Conservation (phyloP, 2,888 invertebrate species). For the Apodemia duryi region DNA sequence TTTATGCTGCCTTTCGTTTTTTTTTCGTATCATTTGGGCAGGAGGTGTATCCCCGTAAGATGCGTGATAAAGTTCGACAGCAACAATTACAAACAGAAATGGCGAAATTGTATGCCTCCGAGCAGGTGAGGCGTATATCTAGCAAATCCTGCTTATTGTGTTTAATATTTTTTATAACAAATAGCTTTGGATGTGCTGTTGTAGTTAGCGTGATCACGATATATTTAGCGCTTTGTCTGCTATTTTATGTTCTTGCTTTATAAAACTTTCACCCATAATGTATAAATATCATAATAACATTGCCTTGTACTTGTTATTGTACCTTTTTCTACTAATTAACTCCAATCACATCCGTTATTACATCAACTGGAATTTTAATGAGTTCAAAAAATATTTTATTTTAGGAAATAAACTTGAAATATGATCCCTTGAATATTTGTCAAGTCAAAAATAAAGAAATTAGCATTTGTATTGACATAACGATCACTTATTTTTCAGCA, state of each 20-base stretch:
- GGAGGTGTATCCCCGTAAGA: conserved; percentile 90
- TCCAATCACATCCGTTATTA: not conserved
- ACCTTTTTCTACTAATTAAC: conserved; percentile 2
- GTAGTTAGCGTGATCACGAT: conserved; percentile 50
- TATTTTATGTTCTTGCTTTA: conserved; percentile 52
- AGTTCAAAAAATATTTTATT: no score
- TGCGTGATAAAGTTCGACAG: conserved; percentile 88
- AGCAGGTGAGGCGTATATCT: conserved; percentile 71
- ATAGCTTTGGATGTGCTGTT: conserved; percentile 78
- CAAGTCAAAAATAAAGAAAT: no score
- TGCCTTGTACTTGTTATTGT: not conserved
- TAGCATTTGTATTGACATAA: not conserved
- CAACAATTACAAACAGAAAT: conserved; percentile 81
- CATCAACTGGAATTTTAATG: no score
- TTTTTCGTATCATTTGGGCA: conserved; percentile 81
- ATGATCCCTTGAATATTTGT: no score
- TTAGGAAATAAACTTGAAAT: no score
- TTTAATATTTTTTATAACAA: conserved; percentile 41
- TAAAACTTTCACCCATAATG: conserved; percentile 25
- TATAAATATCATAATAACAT: conserved; percentile 1
- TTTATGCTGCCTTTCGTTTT: conserved; percentile 77
- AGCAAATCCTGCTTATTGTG: conserved; percentile 66
- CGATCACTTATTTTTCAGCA: conserved; percentile 42
- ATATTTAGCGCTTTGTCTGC: conserved; percentile 40
- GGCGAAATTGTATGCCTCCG: conserved; percentile 77